Conservation (phyloP, 2,888 invertebrate species). For the Cinara cedri region DNA sequence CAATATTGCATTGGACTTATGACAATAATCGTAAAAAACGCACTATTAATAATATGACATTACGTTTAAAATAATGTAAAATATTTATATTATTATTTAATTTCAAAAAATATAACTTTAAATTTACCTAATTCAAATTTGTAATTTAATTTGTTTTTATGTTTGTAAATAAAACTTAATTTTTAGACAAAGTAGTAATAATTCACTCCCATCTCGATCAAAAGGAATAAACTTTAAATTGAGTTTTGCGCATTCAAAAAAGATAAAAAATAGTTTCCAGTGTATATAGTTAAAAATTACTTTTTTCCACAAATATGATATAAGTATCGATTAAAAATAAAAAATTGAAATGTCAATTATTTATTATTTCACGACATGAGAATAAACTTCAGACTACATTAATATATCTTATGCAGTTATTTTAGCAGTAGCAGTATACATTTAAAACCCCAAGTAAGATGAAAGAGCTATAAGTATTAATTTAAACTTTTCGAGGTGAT, state of each 20-base stretch:
- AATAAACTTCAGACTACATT: not conserved
- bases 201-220: conserved; percentile 40
- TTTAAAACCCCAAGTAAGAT: too few species aligned
- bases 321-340: not conserved
- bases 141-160: conserved; percentile 4
- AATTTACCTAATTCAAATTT: not conserved
- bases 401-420: too few species aligned
- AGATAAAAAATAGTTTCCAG: conserved; percentile 32
- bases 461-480: too few species aligned
- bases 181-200: conserved; percentile 30
- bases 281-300: conserved; percentile 28
- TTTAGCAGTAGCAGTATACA: too few species aligned
- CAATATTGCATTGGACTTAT: too few species aligned
- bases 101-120: too few species aligned
- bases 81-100: too few species aligned
- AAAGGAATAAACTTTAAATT: conserved; percentile 46
- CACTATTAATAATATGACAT: too few species aligned
- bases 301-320: conserved; percentile 3
- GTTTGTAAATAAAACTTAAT: conserved; percentile 21
- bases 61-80: too few species aligned
- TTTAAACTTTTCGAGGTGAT: too few species aligned
- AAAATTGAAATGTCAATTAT: not conserved
- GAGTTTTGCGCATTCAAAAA: conserved; percentile 31
- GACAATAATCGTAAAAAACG: too few species aligned
- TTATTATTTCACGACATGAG: not conserved